These are phyloP conservation scores for Rhizoglyphus robini DNA, from an alignment of 1,140 invertebrate genomes.

Conservation along the genomic window DNA sequence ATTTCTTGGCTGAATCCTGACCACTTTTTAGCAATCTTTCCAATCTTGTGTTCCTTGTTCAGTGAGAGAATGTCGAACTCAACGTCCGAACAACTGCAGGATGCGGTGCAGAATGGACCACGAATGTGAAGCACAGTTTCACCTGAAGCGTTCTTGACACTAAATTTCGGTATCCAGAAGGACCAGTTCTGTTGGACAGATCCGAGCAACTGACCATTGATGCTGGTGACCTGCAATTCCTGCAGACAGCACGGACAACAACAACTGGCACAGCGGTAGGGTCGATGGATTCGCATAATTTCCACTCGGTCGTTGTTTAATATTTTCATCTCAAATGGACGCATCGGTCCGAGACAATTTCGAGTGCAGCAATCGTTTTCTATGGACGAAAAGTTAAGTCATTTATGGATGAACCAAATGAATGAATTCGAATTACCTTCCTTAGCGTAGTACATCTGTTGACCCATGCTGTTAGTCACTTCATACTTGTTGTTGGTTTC, in stretches of 20 bases:
- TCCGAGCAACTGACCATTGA: conserved; percentile 60
- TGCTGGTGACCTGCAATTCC: too few species aligned
- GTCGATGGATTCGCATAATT: conserved; percentile 51
- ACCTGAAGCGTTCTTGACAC: too few species aligned
- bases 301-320: conserved; percentile 60
- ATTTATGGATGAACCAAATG: not conserved
- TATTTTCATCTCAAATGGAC: conserved; percentile 68
- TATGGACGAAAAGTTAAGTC: conserved; percentile 18
- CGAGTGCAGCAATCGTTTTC: conserved; percentile 50
- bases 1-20: conserved; percentile 49
- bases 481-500: conserved; percentile 77
- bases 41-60: conserved; percentile 36
- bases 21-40: conserved; percentile 62
- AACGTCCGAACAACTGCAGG: too few species aligned
- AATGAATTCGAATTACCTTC: conserved; percentile 39
- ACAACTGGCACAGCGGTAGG: conserved; percentile 60
- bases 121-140: conserved; percentile 56
- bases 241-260: too few species aligned
- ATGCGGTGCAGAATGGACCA: conserved; percentile 66
- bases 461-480: conserved; percentile 52
- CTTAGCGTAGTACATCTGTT: conserved; percentile 65
- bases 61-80: conserved; percentile 41
- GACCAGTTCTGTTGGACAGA: too few species aligned
- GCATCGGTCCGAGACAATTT: conserved; percentile 56
- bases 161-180: too few species aligned